A percentile compares a stretch with the other conserved stretches of the same genome.
Evolutionary conservation across 92 coral and sea anemone genomes (phyloP).

Genomic region (Hydrozoanthus gracilis): DNA sequence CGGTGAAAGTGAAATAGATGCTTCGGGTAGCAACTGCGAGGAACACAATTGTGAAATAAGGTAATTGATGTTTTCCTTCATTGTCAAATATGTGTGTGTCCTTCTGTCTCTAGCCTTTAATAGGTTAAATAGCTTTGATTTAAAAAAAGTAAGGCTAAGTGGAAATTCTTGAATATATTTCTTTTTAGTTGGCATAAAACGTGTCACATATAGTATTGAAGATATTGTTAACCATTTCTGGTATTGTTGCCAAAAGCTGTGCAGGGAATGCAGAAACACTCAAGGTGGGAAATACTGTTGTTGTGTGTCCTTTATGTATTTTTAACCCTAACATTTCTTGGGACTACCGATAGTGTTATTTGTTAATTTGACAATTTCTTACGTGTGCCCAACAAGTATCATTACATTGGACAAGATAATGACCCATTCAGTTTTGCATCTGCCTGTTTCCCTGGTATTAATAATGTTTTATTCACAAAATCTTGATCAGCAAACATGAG

Average conservation of each 20-base stretch:
- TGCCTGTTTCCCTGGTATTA: no score
- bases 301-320: not conserved
- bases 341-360: not conserved
- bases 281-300: conserved; percentile 41
- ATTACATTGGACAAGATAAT: no score
- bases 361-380: not conserved
- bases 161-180: no score
- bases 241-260: conserved; percentile 53
- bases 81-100: not conserved
- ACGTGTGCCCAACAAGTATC: no score
- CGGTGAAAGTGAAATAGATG: not conserved
- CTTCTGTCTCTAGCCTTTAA: not conserved
- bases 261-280: conserved; percentile 55
- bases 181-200: not conserved
- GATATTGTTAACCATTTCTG: conserved; percentile 67
- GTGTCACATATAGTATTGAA: conserved; percentile 11
- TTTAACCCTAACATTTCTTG: no score
- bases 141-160: no score
- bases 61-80: not conserved
- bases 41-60: not conserved
- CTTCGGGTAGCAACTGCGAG: conserved; percentile 1
- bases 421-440: no score
- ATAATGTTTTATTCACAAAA: no score
- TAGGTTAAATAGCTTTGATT: not conserved
- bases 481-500: not conserved